Conservation (phyloP, 2,888 invertebrate species). For the Amitus sp. region DNA sequence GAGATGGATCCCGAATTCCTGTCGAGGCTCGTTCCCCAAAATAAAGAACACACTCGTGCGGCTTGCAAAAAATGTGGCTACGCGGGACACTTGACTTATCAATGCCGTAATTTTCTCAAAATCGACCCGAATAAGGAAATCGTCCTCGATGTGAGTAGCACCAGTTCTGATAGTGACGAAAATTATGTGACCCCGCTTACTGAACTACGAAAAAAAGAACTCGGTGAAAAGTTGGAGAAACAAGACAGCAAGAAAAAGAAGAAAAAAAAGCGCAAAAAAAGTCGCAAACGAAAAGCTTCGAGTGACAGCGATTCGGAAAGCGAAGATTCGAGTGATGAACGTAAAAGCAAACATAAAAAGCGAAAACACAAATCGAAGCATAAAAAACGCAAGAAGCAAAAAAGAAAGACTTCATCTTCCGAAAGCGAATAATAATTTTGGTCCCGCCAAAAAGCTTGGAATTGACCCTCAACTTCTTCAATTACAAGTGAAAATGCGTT, state of each 20-base stretch:
- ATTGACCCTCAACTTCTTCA: too few relatives aligned
- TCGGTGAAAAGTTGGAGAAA: constrained; percentile 76
- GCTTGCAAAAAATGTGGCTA: constrained; percentile 97
- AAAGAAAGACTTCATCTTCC: constrained; percentile 51
- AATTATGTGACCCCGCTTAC: constrained; percentile 88
- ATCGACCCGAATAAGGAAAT: constrained; percentile 93
- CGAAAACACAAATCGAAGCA: constrained; percentile 60
- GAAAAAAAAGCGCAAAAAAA: constrained; percentile 64
- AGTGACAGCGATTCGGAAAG: constrained; percentile 52
- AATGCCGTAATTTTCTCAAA: constrained; percentile 95
- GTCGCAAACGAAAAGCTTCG: constrained; percentile 51
- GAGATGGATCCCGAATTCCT: constrained; percentile 67
- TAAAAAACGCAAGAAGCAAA: constrained; percentile 63
- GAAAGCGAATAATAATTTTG: constrained; percentile 43
- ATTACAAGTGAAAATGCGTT: too few relatives aligned
- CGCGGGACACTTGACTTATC: constrained; percentile 94
- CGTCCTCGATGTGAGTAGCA: constrained; percentile 92
- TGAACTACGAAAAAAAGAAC: constrained; percentile 80
- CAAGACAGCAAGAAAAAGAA: constrained; percentile 71
- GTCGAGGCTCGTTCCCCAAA: constrained; percentile 70
- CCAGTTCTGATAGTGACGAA: constrained; percentile 87
- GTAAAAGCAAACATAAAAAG: constrained; percentile 54
- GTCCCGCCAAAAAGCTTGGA: too few relatives aligned
- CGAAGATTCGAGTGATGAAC: constrained; percentile 39
- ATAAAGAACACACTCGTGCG: constrained; percentile 81